Conservation (phyloP, 2,797 vertebrate genomes). For the Pseudochaenichthys georgianus region DNA sequence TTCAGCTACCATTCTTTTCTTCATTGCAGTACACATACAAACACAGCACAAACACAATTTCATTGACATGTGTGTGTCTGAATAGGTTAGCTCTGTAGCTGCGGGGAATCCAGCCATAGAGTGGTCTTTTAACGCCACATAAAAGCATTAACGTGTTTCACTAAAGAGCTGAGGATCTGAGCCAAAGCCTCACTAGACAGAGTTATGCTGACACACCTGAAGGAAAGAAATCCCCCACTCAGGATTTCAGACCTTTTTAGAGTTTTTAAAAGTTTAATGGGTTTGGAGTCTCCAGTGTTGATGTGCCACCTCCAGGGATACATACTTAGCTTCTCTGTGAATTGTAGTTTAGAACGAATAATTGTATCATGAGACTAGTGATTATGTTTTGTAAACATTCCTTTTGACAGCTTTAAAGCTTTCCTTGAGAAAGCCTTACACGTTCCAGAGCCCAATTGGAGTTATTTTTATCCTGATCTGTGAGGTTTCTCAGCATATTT, state of each 20-base stretch:
- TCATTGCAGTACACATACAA: not conserved
- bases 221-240: constrained; percentile 16
- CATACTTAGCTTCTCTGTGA: not conserved
- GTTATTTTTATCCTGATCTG: constrained; percentile 19
- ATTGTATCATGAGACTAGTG: not conserved
- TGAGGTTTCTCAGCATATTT: constrained; percentile 37
- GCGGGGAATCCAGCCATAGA: constrained; percentile 31
- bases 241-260: constrained; percentile 28
- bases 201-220: constrained; percentile 53
- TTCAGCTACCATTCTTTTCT: constrained; percentile 18
- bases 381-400: not conserved
- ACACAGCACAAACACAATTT: constrained; percentile 21
- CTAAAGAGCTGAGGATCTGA: constrained; percentile 39
- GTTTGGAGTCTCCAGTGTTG: constrained; percentile 18
- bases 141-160: constrained; percentile 34
- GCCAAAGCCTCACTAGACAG: constrained; percentile 16
- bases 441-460: constrained; percentile 3
- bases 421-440: constrained; percentile 1
- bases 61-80: constrained; percentile 35
- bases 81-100: constrained; percentile 43
- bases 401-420: not conserved
- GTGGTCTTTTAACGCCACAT: constrained; percentile 38
- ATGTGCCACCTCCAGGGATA: not conserved
- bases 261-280: constrained; percentile 21
- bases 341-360: constrained; percentile 7